Evolutionary conservation across 2,888 invertebrate species (phyloP).

Genomic region (Drosophila neutralis): DNA sequence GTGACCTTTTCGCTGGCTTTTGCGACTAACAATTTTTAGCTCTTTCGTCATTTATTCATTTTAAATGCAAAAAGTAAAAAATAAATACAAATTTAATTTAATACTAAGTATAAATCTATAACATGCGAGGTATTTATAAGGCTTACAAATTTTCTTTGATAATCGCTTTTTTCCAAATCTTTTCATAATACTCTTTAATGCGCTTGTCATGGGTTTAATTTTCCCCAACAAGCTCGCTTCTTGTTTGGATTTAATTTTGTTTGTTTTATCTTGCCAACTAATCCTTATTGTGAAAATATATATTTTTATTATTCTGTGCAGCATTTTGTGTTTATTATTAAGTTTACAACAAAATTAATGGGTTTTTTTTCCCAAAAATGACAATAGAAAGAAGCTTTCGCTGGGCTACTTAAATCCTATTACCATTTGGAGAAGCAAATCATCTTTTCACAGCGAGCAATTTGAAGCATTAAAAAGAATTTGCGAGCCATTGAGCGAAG

Average conservation of each 20-base stretch:
- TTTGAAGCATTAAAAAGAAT: not conserved
- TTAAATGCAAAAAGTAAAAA: not conserved
- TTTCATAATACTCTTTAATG: not conserved
- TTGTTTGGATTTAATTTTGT: not conserved
- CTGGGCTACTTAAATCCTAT: not conserved
- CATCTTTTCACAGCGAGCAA: not conserved
- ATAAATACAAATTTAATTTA: not conserved
- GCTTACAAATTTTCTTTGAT: not conserved
- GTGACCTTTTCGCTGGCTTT: not conserved
- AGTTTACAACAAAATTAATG: not conserved
- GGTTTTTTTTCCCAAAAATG: not conserved
- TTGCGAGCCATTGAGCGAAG: not conserved
- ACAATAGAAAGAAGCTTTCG: not conserved
- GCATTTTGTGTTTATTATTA: not conserved
- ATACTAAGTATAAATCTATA: not conserved
- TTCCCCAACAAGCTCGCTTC: not conserved
- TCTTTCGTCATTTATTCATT: not conserved
- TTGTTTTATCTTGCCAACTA: not conserved
- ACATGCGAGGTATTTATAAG: not conserved
- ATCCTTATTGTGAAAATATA: not conserved
- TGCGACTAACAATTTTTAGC: not conserved
- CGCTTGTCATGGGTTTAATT: not conserved
- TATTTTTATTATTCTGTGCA: not conserved
- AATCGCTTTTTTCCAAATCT: not conserved
- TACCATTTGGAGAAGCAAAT: not conserved